These are phyloP conservation scores for Ophion ellenae DNA, from an alignment of 2,888 invertebrate genomes.

Conservation along the genomic window DNA sequence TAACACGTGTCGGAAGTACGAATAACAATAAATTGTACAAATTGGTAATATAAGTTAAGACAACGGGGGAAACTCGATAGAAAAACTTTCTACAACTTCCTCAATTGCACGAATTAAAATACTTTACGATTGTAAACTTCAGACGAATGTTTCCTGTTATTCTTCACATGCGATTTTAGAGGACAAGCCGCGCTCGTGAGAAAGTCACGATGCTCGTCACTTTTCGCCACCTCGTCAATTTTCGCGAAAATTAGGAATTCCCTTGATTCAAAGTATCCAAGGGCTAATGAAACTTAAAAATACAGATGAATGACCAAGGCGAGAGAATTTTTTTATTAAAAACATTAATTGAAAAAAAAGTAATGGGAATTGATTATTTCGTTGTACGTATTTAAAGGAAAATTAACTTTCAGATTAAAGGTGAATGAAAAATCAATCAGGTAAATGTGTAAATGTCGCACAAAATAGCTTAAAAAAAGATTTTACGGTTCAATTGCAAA, in stretches of 20 bases:
- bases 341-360: background rate
- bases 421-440: background rate
- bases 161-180: conserved; percentile 8
- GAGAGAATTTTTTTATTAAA: background rate
- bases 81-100: conserved; percentile 44
- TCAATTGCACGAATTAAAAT: conserved; percentile 32
- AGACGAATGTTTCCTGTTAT: conserved; percentile 65
- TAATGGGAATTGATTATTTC: background rate
- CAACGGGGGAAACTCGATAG: conserved; percentile 41
- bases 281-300: background rate
- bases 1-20: conserved; percentile 65
- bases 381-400: background rate
- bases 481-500: background rate
- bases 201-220: background rate
- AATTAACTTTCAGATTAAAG: background rate
- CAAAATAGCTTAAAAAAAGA: background rate
- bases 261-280: background rate
- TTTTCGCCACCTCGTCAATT: background rate
- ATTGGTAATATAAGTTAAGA: conserved; percentile 70
- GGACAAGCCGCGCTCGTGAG: background rate
- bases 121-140: conserved; percentile 61
- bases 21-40: conserved; percentile 73
- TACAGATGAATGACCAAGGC: background rate
- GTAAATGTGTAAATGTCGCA: background rate
- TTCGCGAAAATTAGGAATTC: background rate